A percentile compares a stretch with the other conserved stretches of the same genome.
phyloP scores from a whole-genome alignment of 2,797 vertebrate species.

The Halcyon badia region DNA sequence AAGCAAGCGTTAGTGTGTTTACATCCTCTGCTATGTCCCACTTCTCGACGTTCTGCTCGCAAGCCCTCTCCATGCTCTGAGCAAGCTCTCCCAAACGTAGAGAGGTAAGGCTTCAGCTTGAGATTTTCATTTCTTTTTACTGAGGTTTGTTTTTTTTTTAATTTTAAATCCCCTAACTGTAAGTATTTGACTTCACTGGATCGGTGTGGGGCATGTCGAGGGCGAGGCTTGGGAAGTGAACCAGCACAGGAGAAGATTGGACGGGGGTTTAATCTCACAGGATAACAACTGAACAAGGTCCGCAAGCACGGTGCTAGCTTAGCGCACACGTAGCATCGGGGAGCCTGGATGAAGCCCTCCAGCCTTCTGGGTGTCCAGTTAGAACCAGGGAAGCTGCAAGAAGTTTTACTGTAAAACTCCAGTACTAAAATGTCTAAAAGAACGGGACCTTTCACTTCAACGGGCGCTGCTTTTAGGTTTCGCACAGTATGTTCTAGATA shows the following conservation, averaged over 20 bases:
- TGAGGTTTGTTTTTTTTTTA: neutral
- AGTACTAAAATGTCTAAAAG: constrained; percentile 30
- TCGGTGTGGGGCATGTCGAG: neutral
- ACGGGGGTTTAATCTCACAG: neutral
- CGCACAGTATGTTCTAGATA: constrained; percentile 5
- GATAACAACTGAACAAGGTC: neutral
- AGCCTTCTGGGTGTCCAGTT: constrained; percentile 24
- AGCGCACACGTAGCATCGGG: neutral
- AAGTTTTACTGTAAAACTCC: constrained; percentile 10
- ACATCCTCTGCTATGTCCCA: constrained; percentile 14
- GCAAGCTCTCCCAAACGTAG: constrained; percentile 38
- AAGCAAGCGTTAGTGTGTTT: constrained; percentile 29
- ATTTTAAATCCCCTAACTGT: neutral
- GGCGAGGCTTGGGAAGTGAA: constrained; percentile 34
- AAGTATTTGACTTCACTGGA: neutral
- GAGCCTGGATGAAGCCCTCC: neutral
- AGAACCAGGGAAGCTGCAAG: constrained; percentile 40
- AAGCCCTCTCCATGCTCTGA: constrained; percentile 24
- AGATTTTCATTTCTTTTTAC: neutral
- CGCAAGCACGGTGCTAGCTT: neutral
- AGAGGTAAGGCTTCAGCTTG: constrained; percentile 34
- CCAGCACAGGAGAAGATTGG: constrained; percentile 7
- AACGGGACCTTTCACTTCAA: neutral
- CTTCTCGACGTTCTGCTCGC: neutral
- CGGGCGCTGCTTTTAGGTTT: constrained; percentile 4